These are phyloP conservation scores for Phrynosoma blainvillii DNA, from an alignment of 2,113 vertebrate genomes.

Conservation along the genomic window DNA sequence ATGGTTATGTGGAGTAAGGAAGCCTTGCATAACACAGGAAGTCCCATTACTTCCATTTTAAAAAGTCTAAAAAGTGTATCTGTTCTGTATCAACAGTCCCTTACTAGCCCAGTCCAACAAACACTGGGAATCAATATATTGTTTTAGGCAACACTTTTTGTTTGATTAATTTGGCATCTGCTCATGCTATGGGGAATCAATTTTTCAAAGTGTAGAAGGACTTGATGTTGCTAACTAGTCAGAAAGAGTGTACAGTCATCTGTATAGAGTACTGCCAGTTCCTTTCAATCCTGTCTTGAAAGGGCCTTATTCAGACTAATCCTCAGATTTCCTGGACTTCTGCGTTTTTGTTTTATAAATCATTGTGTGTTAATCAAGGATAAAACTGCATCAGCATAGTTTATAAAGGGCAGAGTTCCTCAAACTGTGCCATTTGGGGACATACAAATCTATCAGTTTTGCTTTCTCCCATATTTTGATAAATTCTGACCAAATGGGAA, in stretches of 20 bases:
- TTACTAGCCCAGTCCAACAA: not conserved
- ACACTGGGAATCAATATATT: not conserved
- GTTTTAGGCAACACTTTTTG: constrained; percentile 43
- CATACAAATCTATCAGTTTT: too few species aligned
- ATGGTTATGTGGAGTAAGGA: too few species aligned
- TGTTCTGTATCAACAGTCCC: not conserved
- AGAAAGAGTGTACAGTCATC: constrained; percentile 8
- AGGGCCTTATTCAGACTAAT: not conserved
- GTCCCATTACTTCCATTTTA: too few species aligned
- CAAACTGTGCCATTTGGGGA: not conserved
- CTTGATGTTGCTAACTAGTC: constrained; percentile 26
- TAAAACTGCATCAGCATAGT: not conserved
- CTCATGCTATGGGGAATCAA: not conserved
- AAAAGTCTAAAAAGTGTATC: too few species aligned
- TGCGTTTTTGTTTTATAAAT: too few species aligned
- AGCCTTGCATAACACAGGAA: too few species aligned
- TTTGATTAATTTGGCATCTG: constrained; percentile 40
- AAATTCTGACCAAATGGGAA: too few species aligned
- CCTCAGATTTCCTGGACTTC: not conserved
- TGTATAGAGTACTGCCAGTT: constrained; percentile 13
- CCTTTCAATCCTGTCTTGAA: constrained; percentile 15
- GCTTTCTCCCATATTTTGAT: too few species aligned
- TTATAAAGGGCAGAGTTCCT: not conserved
- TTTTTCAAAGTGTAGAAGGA: not conserved
- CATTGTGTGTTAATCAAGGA: not conserved